These are phyloP conservation scores for Oophaga pumilio DNA, from an alignment of 2,113 vertebrate genomes.

Conservation along the genomic window DNA sequence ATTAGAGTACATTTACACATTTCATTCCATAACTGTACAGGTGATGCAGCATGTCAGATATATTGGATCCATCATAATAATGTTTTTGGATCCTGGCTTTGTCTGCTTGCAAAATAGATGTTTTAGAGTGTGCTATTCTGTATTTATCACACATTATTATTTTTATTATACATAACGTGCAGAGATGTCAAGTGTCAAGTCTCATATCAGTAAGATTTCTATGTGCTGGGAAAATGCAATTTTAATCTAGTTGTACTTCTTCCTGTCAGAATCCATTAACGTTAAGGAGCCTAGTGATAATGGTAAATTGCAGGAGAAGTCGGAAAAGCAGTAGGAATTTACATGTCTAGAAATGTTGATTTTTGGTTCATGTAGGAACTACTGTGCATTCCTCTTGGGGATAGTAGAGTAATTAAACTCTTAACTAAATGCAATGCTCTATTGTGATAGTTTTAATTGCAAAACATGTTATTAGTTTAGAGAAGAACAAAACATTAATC, in stretches of 20 bases:
- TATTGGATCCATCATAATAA: background rate
- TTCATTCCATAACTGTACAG: background rate
- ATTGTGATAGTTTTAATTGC: slow-evolving; percentile 41
- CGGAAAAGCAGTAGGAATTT: slow-evolving; percentile 37
- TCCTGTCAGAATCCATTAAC: slow-evolving; percentile 37
- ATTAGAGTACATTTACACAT: background rate
- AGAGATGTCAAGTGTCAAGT: slow-evolving; percentile 32
- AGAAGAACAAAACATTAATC: slow-evolving; percentile 35
- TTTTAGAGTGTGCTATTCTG: slow-evolving; percentile 26
- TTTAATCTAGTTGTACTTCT: slow-evolving; percentile 42
- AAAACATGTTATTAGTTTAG: slow-evolving; percentile 33
- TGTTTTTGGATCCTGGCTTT: background rate
- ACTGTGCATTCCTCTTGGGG: slow-evolving; percentile 13
- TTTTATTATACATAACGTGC: slow-evolving; percentile 35
- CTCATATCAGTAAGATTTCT: slow-evolving; percentile 27
- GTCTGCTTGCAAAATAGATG: background rate
- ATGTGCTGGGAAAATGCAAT: slow-evolving; percentile 46
- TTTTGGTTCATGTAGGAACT: slow-evolving; percentile 35
- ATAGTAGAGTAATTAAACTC: slow-evolving; percentile 42
- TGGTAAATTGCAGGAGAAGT: slow-evolving; percentile 22
- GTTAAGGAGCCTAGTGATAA: slow-evolving; percentile 24
- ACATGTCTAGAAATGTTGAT: slow-evolving; percentile 41
- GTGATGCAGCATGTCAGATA: background rate
- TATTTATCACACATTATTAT: slow-evolving; percentile 34
- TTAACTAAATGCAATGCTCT: slow-evolving; percentile 39